Evolutionary conservation across 2,113 vertebrate species (phyloP).

Genomic region (Hystrix brachyura): DNA sequence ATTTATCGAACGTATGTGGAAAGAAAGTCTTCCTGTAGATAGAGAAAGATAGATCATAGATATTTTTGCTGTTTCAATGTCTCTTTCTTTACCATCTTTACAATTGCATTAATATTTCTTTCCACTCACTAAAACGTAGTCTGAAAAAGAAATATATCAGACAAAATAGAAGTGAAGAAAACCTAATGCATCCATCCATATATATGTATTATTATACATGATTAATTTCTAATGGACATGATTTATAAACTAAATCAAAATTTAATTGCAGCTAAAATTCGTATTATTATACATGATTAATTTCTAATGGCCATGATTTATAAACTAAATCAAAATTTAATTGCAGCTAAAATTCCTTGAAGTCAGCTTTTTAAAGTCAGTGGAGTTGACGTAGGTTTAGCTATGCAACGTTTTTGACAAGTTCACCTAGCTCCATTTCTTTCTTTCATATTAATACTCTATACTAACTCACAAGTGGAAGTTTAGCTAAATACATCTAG

Average conservation of each 20-base stretch:
- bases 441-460: neutral
- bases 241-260: neutral
- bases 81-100: neutral
- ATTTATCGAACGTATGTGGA: neutral
- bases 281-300: neutral
- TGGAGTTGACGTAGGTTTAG: neutral
- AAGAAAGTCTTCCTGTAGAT: neutral
- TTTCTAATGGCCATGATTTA: neutral
- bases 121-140: neutral
- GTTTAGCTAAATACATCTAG: neutral
- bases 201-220: neutral
- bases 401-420: neutral
- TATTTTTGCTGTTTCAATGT: neutral
- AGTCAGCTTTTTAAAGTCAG: neutral
- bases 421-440: neutral
- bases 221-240: neutral
- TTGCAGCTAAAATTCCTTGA: neutral
- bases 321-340: neutral
- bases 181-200: neutral
- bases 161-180: neutral
- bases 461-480: neutral
- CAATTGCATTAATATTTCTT: neutral
- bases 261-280: neutral
- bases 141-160: neutral
- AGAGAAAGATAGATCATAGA: neutral